These are phyloP conservation scores for Gymnocephalus cernua DNA, from an alignment of 2,113 vertebrate genomes.

Conservation along the genomic window DNA sequence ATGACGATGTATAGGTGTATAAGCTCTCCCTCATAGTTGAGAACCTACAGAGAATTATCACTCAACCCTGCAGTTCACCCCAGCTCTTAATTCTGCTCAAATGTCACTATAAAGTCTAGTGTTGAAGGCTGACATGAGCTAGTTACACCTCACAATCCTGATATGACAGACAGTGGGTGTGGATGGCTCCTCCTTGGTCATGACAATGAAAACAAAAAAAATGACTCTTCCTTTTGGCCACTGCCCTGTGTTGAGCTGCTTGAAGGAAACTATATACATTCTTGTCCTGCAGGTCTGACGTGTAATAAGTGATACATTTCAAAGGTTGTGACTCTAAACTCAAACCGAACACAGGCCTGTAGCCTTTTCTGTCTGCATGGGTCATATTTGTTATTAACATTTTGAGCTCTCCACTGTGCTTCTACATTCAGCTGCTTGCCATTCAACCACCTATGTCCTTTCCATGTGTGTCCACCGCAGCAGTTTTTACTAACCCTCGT, in stretches of 20 bases:
- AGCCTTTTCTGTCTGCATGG: background rate
- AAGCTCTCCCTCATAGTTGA: background rate
- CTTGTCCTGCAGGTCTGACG: conserved; percentile 52
- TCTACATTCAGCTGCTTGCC: conserved; percentile 7
- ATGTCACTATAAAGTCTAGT: background rate
- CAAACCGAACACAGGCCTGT: background rate
- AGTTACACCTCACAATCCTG: background rate
- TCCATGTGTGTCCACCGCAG: conserved; percentile 44
- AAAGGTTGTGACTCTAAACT: background rate
- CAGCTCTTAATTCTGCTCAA: conserved; percentile 10
- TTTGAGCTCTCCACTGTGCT: background rate
- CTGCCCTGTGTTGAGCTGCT: background rate
- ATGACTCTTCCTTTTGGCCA: background rate
- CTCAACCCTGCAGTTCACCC: background rate
- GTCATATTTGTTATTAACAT: background rate
- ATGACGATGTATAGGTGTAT: background rate
- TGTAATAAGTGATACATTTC: conserved; percentile 31
- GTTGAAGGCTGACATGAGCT: background rate
- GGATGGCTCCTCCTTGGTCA: background rate
- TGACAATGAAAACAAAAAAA: conserved; percentile 4
- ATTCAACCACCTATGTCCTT: conserved; percentile 26
- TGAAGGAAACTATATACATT: background rate
- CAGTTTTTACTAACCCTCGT: conserved; percentile 55
- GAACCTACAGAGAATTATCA: background rate
- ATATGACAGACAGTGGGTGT: conserved; percentile 15